Base-by-base conservation (phyloP, 1,140 invertebrate genomes). In the Magallana ariakensis region DNA sequence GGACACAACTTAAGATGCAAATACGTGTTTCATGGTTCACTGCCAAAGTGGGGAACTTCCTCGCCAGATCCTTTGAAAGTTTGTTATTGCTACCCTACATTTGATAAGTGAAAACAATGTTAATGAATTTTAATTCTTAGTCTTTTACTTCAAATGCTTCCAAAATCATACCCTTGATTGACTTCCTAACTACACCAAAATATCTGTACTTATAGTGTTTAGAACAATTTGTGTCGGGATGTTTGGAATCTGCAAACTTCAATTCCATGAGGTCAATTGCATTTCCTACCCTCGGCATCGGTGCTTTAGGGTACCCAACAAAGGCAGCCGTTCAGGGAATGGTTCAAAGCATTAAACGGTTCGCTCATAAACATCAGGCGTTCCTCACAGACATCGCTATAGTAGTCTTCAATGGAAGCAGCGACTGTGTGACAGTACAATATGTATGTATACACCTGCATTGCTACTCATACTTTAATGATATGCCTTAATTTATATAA, bases 261-360 rank as follows among this genome's bases (percentile, higher is more conserved):
- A 60, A 87, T 22, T 26, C 70, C 3, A 26, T 89, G 11, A 54
- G 54, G 6, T 86, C 86, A 16, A 88, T 91, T 55, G 90, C 75
- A 7, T 87, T 91, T 70, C 90, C 90, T 16, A 80, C 90, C 7
- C 80, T 91, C 22, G 90, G 90, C 5, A 89, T 88, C 26, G 90
- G 90, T 9, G 85, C 84, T 9, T 60, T 88, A 16, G 82, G 55
- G 2, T 91, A 84, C 75, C 90, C 90, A 8, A 88, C 82, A 9
- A 56, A 88, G 15, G 57, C 81, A 13, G 80, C 82, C 2, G 62
- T 86, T 13, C 46, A 86, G 5, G 53, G 56, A 4, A 87, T 89
- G 83, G 55, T 88, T 0, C 66, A 87, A 56, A 87, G 87, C 57
- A 84, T 91, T 4, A 56, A 82, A 19, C 84, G 86, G n/a, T 89